Percentiles rank a stretch among this genome's conserved stretches.
Conservation (phyloP, 2,888 invertebrate genomes). For the Strigamia crassipes region DNA sequence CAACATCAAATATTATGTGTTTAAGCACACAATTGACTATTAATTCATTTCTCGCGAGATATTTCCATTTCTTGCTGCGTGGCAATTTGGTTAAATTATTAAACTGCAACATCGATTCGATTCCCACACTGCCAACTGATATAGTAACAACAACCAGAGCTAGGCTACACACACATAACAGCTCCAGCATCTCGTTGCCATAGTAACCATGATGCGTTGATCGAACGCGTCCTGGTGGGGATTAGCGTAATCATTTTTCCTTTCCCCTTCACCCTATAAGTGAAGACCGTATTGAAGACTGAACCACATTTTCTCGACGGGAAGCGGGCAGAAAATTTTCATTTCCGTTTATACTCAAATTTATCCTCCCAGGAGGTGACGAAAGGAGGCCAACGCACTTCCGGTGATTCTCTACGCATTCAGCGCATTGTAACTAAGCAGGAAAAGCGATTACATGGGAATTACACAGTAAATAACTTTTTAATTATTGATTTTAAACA, state of each 20-base stretch:
- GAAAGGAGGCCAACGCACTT: slow-evolving; percentile 24
- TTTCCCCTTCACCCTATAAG: neutral
- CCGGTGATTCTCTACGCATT: neutral
- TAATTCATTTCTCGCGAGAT: neutral
- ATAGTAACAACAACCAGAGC: slow-evolving; percentile 2
- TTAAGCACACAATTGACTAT: neutral
- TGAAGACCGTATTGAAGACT: slow-evolving; percentile 33
- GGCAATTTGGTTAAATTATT: slow-evolving; percentile 12
- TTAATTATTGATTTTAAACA: neutral
- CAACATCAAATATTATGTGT: neutral
- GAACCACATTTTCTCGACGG: slow-evolving; percentile 37
- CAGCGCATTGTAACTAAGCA: neutral
- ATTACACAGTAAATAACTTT: neutral
- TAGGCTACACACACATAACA: neutral
- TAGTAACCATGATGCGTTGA: slow-evolving; percentile 36
- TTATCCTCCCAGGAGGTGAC: slow-evolving; percentile 23
- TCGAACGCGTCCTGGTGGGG: slow-evolving; percentile 42
- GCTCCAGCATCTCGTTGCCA: slow-evolving; percentile 7
- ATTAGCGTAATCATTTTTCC: slow-evolving; percentile 42
- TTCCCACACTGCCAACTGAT: slow-evolving; percentile 20
- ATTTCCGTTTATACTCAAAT: slow-evolving; percentile 42
- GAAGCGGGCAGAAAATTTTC: slow-evolving; percentile 40
- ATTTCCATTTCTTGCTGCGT: neutral
- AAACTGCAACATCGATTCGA: slow-evolving; percentile 23
- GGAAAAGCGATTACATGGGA: slow-evolving; percentile 13